A percentile compares a stretch with the other conserved stretches of the same genome.
Conservation (phyloP, 2,797 vertebrate genomes). For the Allobates femoralis region DNA sequence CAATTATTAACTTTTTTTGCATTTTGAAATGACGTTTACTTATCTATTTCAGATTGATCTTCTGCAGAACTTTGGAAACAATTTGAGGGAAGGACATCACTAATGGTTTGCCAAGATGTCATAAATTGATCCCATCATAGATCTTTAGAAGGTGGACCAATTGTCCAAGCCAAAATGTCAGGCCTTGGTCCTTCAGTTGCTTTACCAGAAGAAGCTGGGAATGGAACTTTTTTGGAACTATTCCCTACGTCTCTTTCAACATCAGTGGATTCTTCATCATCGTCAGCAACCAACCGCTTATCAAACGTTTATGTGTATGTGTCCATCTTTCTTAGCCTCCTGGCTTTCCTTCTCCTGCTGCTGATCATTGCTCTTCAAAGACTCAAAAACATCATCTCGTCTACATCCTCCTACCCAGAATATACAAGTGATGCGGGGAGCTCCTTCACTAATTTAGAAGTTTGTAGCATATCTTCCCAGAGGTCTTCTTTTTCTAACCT, state of each 20-base stretch:
- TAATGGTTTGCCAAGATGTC: conserved; percentile 51
- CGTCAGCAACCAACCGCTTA: conserved; percentile 73
- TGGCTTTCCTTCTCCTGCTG: conserved; percentile 91
- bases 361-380: conserved; percentile 93
- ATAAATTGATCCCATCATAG: conserved; percentile 24
- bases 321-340: conserved; percentile 93
- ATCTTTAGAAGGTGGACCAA: conserved; percentile 56
- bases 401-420: conserved; percentile 90
- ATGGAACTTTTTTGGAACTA: conserved; percentile 86
- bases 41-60: conserved; percentile 51
- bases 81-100: conserved; percentile 62
- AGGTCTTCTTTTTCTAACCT: conserved; percentile 88
- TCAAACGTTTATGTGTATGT: conserved; percentile 92
- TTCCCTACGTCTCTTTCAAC: conserved; percentile 88
- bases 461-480: conserved; percentile 93
- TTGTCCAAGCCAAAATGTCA: conserved; percentile 76
- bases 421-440: conserved; percentile 90
- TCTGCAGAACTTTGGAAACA: conserved; percentile 42
- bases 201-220: conserved; percentile 78
- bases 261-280: conserved; percentile 78
- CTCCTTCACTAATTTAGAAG: conserved; percentile 97
- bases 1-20: neutral
- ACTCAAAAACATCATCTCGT: conserved; percentile 96
- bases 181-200: conserved; percentile 76
- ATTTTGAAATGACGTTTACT: neutral